Percentiles rank a stretch among this genome's conserved stretches.
These are phyloP conservation scores for Pangasius mekongensis DNA, from an alignment of 2,797 vertebrate genomes.

Conservation along the genomic window DNA sequence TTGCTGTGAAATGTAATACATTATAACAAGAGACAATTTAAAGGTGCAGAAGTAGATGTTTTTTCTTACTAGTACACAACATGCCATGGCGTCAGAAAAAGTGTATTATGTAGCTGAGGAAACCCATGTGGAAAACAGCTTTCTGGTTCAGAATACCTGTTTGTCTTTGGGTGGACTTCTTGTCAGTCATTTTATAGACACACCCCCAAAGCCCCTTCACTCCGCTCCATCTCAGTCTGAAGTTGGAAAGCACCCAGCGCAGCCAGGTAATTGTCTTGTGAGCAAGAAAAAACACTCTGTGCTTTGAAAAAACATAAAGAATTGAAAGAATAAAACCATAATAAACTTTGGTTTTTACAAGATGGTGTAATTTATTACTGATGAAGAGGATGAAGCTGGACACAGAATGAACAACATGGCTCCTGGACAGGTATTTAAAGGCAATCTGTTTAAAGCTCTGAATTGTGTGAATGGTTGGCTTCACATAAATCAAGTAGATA, in stretches of 20 bases:
- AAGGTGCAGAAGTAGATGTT: not conserved
- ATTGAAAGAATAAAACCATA: not conserved
- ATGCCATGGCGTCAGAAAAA: not conserved
- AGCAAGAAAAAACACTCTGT: no score
- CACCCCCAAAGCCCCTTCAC: no score
- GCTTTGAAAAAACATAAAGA: not conserved
- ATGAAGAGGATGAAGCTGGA: not conserved
- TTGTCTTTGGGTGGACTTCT: not conserved
- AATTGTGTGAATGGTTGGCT: not conserved
- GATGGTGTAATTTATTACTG: not conserved
- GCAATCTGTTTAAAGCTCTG: not conserved
- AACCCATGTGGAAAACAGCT: not conserved
- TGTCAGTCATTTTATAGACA: no score
- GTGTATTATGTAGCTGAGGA: not conserved
- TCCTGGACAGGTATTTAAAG: not conserved
- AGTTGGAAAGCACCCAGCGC: not conserved
- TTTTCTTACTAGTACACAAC: not conserved
- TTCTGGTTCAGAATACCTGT: not conserved
- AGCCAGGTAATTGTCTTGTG: not conserved
- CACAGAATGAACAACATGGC: not conserved
- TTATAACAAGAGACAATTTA: not conserved
- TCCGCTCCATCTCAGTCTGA: not conserved
- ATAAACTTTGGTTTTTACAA: no score
- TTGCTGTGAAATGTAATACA: not conserved
- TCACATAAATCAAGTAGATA: not conserved